Evolutionary conservation across 2,888 invertebrate species (phyloP).

Genomic region (Rhingia rostrata): DNA sequence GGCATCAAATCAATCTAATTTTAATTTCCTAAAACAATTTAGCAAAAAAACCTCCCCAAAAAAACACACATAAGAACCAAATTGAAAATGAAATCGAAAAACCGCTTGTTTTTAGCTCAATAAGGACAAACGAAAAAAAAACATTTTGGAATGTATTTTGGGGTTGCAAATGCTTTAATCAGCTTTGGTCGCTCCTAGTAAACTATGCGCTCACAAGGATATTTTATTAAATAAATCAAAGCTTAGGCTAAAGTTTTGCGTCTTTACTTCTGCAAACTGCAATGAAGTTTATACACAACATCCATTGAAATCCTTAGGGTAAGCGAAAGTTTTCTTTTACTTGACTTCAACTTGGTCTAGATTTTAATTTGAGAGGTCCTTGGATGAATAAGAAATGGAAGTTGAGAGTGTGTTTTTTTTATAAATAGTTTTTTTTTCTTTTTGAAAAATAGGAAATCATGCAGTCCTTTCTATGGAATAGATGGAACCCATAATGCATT

Average conservation of each 20-base stretch:
- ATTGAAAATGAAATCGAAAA: not conserved
- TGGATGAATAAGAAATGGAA: not conserved
- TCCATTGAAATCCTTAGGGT: conserved; percentile 15
- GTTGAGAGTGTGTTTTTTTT: not conserved
- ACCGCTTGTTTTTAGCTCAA: not conserved
- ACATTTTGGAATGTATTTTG: not conserved
- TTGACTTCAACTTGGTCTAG: not conserved
- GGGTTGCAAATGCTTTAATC: conserved; percentile 4
- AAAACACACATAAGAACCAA: conserved; percentile 8
- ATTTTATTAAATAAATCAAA: conserved; percentile 33
- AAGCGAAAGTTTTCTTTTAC: conserved; percentile 25
- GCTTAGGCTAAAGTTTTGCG: conserved; percentile 25
- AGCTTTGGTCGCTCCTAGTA: not conserved
- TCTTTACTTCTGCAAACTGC: not conserved
- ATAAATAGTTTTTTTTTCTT: not conserved
- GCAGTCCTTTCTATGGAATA: not conserved
- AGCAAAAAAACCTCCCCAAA: conserved; percentile 17
- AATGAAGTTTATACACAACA: conserved; percentile 6
- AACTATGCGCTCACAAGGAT: conserved; percentile 7
- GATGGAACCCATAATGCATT: conserved; percentile 24
- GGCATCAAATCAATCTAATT: conserved; percentile 28
- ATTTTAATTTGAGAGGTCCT: conserved; percentile 1
- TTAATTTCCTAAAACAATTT: conserved; percentile 60
- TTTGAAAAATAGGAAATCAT: not conserved
- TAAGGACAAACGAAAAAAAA: not conserved